These are phyloP conservation scores for Saccostrea echinata DNA, from an alignment of 1,140 invertebrate genomes.

Conservation along the genomic window DNA sequence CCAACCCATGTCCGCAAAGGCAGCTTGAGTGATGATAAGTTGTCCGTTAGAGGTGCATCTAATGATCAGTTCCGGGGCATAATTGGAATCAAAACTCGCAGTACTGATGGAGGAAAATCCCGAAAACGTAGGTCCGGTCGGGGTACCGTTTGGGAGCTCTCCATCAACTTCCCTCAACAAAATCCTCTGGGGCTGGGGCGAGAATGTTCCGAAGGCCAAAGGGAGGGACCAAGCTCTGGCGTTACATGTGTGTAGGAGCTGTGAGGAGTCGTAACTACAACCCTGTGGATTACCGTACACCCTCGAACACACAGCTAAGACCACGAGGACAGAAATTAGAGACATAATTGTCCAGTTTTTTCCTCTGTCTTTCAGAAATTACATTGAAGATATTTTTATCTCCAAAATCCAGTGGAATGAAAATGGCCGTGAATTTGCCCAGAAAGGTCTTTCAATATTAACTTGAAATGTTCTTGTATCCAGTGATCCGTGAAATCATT, in stretches of 20 bases:
- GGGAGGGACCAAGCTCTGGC: slow-evolving; percentile 50
- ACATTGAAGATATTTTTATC: slow-evolving; percentile 31
- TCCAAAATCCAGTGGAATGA: neutral
- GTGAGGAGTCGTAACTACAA: slow-evolving; percentile 50
- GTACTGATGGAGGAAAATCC: slow-evolving; percentile 56
- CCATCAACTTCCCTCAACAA: slow-evolving; percentile 58
- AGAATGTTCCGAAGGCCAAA: slow-evolving; percentile 50
- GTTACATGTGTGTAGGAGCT: slow-evolving; percentile 47
- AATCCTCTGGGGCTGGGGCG: slow-evolving; percentile 55
- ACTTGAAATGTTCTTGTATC: neutral
- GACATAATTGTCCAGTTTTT: slow-evolving; percentile 28
- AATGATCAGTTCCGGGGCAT: slow-evolving; percentile 49
- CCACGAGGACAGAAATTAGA: neutral
- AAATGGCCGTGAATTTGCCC: neutral
- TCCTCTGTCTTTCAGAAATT: neutral
- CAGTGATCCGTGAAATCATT: slow-evolving; percentile 9
- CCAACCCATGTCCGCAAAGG: slow-evolving; percentile 50
- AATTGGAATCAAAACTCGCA: slow-evolving; percentile 58
- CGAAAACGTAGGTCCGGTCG: slow-evolving; percentile 51
- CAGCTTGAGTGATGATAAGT: slow-evolving; percentile 47
- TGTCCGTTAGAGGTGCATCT: slow-evolving; percentile 43
- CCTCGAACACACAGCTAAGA: slow-evolving; percentile 6
- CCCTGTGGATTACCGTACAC: slow-evolving; percentile 40
- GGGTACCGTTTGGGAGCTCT: slow-evolving; percentile 38
- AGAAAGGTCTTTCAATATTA: slow-evolving; percentile 3